Percentiles rank a stretch among this genome's conserved stretches.
These are phyloP conservation scores for Lordiphosa andalusiaca DNA, from an alignment of 2,888 invertebrate genomes.

Conservation along the genomic window DNA sequence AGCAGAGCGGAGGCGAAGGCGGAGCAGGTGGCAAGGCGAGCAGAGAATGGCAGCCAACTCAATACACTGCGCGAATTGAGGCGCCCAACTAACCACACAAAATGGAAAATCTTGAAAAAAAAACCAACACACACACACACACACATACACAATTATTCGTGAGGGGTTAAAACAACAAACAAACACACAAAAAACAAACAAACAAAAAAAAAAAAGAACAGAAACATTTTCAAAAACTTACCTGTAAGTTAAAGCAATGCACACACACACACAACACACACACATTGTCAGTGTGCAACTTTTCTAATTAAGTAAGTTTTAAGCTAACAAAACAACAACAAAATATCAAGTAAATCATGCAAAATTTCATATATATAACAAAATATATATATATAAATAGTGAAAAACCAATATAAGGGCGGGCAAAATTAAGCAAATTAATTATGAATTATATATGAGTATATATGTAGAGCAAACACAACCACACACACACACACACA, in stretches of 20 bases:
- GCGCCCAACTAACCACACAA: constrained; percentile 17
- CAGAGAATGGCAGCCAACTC: constrained; percentile 38
- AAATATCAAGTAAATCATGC: constrained; percentile 63
- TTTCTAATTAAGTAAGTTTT: constrained; percentile 69
- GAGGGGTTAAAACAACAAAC: constrained; percentile 55
- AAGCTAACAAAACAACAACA: constrained; percentile 53
- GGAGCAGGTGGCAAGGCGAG: constrained; percentile 14
- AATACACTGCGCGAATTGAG: constrained; percentile 62
- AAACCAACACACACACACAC: constrained; percentile 31
- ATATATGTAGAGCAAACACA: constrained; percentile 60
- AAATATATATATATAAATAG: constrained; percentile 51
- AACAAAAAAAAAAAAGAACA: constrained; percentile 23
- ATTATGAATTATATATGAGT: constrained; percentile 59
- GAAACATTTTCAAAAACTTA: constrained; percentile 53
- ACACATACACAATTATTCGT: constrained; percentile 55
- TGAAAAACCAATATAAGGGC: constrained; percentile 69
- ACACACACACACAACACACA: constrained; percentile 37
- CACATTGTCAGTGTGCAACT: constrained; percentile 42
- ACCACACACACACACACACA: constrained; percentile 23
- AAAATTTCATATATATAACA: constrained; percentile 56
- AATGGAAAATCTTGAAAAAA: constrained; percentile 32
- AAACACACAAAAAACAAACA: constrained; percentile 25
- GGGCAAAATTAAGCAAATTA: constrained; percentile 69
- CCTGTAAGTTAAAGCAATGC: constrained; percentile 63
- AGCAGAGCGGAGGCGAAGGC: constrained; percentile 12